A percentile compares a stretch with the other conserved stretches of the same genome.
These are phyloP conservation scores for Zaprionus lachaisei DNA, from an alignment of 1,140 invertebrate genomes.

Conservation along the genomic window DNA sequence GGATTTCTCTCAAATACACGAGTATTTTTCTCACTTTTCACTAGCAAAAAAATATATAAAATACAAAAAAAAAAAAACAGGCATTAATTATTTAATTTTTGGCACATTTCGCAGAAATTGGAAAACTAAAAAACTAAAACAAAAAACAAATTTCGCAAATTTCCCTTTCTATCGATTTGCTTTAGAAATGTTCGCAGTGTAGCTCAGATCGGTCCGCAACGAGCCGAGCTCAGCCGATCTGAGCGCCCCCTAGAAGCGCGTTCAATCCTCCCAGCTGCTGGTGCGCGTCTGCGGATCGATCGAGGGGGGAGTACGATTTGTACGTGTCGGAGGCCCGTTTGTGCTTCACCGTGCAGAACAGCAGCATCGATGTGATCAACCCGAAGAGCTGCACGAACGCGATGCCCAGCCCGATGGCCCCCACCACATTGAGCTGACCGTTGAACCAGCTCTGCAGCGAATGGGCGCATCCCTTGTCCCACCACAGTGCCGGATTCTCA, in stretches of 20 bases:
- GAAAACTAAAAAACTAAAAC: slow-evolving; percentile 29
- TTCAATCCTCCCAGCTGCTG: slow-evolving; percentile 85
- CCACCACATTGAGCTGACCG: slow-evolving; percentile 89
- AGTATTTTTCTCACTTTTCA: slow-evolving; percentile 38
- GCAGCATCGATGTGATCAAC: slow-evolving; percentile 90
- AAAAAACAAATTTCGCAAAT: slow-evolving; percentile 27
- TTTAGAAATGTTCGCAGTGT: slow-evolving; percentile 39
- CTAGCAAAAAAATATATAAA: slow-evolving; percentile 28
- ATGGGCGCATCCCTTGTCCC: slow-evolving; percentile 88
- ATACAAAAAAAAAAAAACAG: slow-evolving; percentile 44
- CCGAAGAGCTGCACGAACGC: slow-evolving; percentile 90
- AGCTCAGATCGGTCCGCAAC: not conserved
- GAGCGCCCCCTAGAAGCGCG: slow-evolving; percentile 42
- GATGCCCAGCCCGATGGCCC: slow-evolving; percentile 89
- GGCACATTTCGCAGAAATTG: slow-evolving; percentile 71
- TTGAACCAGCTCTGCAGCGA: slow-evolving; percentile 89
- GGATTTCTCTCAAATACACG: slow-evolving; percentile 46
- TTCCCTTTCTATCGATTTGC: not conserved
- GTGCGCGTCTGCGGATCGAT: slow-evolving; percentile 85
- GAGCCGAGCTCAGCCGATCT: not conserved
- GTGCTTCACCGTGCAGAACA: slow-evolving; percentile 91
- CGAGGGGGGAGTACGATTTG: slow-evolving; percentile 88
- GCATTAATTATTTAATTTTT: slow-evolving; percentile 65
- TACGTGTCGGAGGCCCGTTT: slow-evolving; percentile 89
- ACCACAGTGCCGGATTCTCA: slow-evolving; percentile 87